Conservation (phyloP, 1,140 invertebrate species). For the Halesus radiatus region DNA sequence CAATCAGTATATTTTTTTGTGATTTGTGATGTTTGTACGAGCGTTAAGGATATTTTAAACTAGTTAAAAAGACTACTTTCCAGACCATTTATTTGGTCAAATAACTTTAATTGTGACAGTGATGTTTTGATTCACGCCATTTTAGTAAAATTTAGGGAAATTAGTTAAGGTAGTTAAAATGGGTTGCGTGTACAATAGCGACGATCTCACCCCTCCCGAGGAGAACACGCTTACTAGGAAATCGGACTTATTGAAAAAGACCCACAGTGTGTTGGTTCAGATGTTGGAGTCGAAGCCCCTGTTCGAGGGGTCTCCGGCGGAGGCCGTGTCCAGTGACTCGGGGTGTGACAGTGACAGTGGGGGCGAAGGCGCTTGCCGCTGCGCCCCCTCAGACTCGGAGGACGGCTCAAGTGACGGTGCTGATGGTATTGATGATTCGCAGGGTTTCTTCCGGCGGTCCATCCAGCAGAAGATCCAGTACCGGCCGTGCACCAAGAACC, state of each 20-base stretch:
- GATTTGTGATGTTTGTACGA: conserved; percentile 42
- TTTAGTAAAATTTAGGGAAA: conserved; percentile 47
- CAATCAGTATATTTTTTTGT: conserved; percentile 39
- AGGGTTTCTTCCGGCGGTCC: conserved; percentile 90
- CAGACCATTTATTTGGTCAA: not conserved
- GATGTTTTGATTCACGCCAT: conserved; percentile 46
- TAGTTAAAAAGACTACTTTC: conserved; percentile 2
- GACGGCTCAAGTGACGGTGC: conserved; percentile 59
- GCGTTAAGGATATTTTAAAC: conserved; percentile 25
- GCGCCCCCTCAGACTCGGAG: conserved; percentile 75
- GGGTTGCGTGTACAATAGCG: conserved; percentile 67
- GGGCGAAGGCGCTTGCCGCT: conserved; percentile 60
- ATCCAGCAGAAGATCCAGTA: conserved; percentile 99
- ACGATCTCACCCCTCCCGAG: conserved; percentile 60
- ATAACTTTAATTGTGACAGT: conserved; percentile 34
- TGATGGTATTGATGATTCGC: conserved; percentile 76
- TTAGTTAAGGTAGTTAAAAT: conserved; percentile 46
- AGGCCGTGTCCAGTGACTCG: conserved; percentile 65
- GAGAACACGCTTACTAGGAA: conserved; percentile 58
- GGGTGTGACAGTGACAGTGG: conserved; percentile 75
- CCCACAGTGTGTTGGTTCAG: conserved; percentile 69
- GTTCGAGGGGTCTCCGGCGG: conserved; percentile 59
- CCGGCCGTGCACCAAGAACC: conserved; percentile 96
- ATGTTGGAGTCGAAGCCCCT: conserved; percentile 69
- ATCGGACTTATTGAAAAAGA: conserved; percentile 55